Evolutionary conservation across 2,888 invertebrate species (phyloP).

Genomic region (Sminthurides aquaticus): DNA sequence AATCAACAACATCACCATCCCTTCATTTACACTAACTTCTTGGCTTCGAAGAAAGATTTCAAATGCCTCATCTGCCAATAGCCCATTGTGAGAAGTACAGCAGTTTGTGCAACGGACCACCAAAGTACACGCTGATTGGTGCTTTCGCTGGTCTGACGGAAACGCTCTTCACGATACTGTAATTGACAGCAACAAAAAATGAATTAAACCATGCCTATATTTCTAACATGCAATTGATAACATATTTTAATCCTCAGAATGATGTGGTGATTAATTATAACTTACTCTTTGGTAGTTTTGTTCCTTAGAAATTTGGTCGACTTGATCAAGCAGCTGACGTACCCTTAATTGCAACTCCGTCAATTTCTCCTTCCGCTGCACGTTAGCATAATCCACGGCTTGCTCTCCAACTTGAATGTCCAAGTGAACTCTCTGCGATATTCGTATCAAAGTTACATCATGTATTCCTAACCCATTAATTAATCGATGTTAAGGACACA

Average conservation of each 20-base stretch:
- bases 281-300: slow-evolving; percentile 94
- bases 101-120: slow-evolving; percentile 92
- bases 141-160: slow-evolving; percentile 94
- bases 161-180: slow-evolving; percentile 95
- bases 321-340: slow-evolving; percentile 90
- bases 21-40: slow-evolving; percentile 76
- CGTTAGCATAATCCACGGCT: slow-evolving; percentile 93
- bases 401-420: slow-evolving; percentile 99
- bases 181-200: slow-evolving; percentile 41
- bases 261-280: no score
- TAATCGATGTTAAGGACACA: no score
- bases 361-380: slow-evolving; percentile 94
- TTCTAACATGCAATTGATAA: no score
- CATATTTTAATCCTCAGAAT: no score
- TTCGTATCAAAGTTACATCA: not conserved
- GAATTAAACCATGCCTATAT: not conserved
- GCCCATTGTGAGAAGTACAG: slow-evolving; percentile 83
- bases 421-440: slow-evolving; percentile 73
- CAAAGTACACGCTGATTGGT: slow-evolving; percentile 90
- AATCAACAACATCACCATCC: not conserved
- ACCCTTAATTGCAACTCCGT: slow-evolving; percentile 90
- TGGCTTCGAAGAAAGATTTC: slow-evolving; percentile 98
- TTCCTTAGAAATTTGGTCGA: slow-evolving; percentile 98
- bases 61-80: slow-evolving; percentile 99
- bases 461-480: not conserved